Base-by-base conservation (phyloP, 2,888 invertebrate species). In the Brachypterus glaber region DNA sequence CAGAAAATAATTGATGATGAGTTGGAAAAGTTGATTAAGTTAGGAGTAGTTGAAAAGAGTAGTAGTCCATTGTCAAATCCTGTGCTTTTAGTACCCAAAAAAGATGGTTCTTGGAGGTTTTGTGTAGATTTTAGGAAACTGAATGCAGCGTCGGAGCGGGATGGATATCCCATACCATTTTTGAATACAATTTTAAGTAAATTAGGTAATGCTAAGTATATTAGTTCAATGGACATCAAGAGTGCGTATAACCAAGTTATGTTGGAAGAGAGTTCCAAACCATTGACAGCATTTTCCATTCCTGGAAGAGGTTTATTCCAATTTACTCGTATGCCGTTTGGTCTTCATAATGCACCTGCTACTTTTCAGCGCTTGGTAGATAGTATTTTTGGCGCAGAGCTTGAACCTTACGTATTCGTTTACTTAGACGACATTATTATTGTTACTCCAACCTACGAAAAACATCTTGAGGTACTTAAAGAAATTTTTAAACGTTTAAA, bases 241-340 rank as follows among this genome's bases (percentile, higher is more conserved):
- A n/a, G n/a, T n/a, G n/a, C n/a, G n/a, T n/a, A n/a, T n/a, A n/a
- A n/a, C n/a, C n/a, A n/a, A 21, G 21, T 21, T 7, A 9, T 7
- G 21, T 21, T 21, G 21, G 21, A 21, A 21, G 21, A 21, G 9
- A 5, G 9, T 5, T 7, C 7, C 9, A 21, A 21, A 21, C 21
- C 21, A 7, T 21, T 21, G 21, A 21, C 29, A 4, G 35, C 27
- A 11, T 35, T 35, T n/a, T 27, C 35, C 3, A 27, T 35, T 2
- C 35, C 18, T 5, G 30, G 30, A 4, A 17, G 17, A 12, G 36
- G 36, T 2, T 14, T 36, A 14, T 36, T 31, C 15, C 24, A 37
- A 4, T 37, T 37, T 13, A 25, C 9, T 18, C 31, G 31, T 31
- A 37, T 37, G 31, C 37, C 37, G 21, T 35, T 35, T 8, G 35